Base-by-base conservation (phyloP, 2,797 vertebrate genomes). In the Todus mexicanus region DNA sequence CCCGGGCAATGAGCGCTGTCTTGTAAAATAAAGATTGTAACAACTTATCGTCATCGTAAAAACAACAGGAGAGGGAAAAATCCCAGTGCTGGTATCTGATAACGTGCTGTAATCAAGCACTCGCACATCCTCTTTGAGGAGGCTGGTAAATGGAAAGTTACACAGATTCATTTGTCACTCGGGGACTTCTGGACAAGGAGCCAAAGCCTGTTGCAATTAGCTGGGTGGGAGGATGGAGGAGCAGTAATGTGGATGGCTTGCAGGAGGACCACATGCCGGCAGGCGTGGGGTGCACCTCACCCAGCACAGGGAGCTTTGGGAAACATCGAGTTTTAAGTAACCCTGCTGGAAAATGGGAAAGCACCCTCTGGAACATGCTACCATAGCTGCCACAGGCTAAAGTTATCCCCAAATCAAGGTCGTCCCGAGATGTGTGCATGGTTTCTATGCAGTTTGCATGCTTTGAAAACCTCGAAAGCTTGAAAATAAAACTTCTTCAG, bases 61-160 rank as follows among this genome's bases (percentile, higher is more conserved):
- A 96, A 83, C 90, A 95, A 96, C 92, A 48, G 75, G 78, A 96
- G 94, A 82, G 89, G 72, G 93, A 53, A 84, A 96, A 95, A 93
- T 93, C 93, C 88, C 90, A 18, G 68, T 1, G 90, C 94, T 83
- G 84, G 61, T 65, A 83, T 93, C 94, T 94, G 94, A 96, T 94
- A 95, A 92, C 1, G 5, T 5, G 74, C 86, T 59, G 48, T 8
- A 90, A 94, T 92, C 92, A 89, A 76, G 83, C 0, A 9, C 80
- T 91, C 59, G 85, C 76, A 66, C 48, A 73, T 91, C 83, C 94
- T 63, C 61, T 84, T 70, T 4, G 48, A 69, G 87, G 68, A 82
- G 87, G 83, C 45, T 70, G 89, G 78, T 54, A 45, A 60, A 27
- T 85, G 95, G 94, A 90, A 94, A 95, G 53, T 87, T 80, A 51